phyloP scores from a whole-genome alignment of 2,797 vertebrate genomes.

The Pangasius krempfi region DNA sequence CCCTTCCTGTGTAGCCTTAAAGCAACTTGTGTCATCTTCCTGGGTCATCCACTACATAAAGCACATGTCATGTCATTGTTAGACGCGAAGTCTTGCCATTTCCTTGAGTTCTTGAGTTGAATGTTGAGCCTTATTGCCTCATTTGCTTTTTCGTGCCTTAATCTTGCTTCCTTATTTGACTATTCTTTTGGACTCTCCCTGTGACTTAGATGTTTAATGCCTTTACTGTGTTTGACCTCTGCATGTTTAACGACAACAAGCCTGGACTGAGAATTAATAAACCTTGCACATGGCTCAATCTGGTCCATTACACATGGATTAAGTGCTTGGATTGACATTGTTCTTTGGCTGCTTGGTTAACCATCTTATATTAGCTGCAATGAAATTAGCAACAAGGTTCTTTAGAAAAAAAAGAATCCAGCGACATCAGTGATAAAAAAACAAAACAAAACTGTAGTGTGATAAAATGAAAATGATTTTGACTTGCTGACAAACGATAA shows the following conservation, averaged over 20 bases:
- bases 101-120: neutral
- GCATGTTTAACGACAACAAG: neutral
- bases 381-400: neutral
- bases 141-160: conserved; percentile 4
- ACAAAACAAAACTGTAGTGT: neutral
- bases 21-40: neutral
- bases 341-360: conserved; percentile 6
- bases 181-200: neutral
- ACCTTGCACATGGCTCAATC: neutral
- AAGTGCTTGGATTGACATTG: neutral
- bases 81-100: neutral
- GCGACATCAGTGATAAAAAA: neutral
- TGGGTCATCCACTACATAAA: neutral
- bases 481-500: no score
- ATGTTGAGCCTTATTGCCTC: neutral
- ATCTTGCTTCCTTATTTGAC: conserved; percentile 1
- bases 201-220: neutral
- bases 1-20: neutral
- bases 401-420: neutral
- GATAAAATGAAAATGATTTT: no score
- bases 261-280: neutral
- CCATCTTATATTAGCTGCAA: neutral
- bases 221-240: neutral
- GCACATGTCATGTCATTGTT: neutral
- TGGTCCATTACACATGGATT: neutral